Conservation (phyloP, 2,888 invertebrate species). For the Steinernema hermaphroditum region DNA sequence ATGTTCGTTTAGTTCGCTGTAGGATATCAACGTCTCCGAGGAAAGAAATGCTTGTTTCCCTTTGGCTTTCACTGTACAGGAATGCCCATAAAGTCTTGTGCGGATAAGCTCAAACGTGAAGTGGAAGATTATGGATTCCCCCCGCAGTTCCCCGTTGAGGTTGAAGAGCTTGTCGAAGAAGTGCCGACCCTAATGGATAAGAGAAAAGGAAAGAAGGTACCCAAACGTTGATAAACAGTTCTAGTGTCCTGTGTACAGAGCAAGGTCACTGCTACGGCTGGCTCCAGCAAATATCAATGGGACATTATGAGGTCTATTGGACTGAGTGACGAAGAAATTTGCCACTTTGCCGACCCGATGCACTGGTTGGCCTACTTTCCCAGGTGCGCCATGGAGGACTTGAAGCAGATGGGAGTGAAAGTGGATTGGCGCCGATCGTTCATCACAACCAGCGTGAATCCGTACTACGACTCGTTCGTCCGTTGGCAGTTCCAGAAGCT, state of each 20-base stretch:
- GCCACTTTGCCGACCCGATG: conserved; percentile 82
- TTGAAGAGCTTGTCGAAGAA: conserved; percentile 69
- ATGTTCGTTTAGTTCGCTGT: conserved; percentile 77
- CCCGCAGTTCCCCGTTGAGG: conserved; percentile 72
- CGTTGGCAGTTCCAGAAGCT: conserved; percentile 91
- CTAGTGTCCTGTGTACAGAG: conserved; percentile 74
- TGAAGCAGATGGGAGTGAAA: conserved; percentile 83
- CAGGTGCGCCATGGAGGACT: conserved; percentile 82
- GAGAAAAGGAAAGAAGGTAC: conserved; percentile 80
- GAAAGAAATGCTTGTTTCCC: conserved; percentile 87
- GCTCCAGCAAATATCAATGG: conserved; percentile 90
- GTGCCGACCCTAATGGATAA: conserved; percentile 76
- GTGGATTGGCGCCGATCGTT: conserved; percentile 97
- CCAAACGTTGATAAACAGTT: too few relatives aligned
- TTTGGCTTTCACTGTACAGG: conserved; percentile 99
- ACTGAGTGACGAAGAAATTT: conserved; percentile 85
- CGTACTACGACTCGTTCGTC: conserved; percentile 95
- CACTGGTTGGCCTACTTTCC: conserved; percentile 98
- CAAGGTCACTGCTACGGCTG: conserved; percentile 90
- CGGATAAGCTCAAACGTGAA: conserved; percentile 92
- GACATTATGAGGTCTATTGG: conserved; percentile 95
- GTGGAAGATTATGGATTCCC: conserved; percentile 88
- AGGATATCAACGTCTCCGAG: conserved; percentile 87
- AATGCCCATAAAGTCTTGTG: conserved; percentile 95
- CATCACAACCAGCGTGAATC: conserved; percentile 95